A percentile compares a stretch with the other conserved stretches of the same genome.
Conservation (phyloP, 2,113 vertebrate genomes). For the Oenanthe oenanthe region DNA sequence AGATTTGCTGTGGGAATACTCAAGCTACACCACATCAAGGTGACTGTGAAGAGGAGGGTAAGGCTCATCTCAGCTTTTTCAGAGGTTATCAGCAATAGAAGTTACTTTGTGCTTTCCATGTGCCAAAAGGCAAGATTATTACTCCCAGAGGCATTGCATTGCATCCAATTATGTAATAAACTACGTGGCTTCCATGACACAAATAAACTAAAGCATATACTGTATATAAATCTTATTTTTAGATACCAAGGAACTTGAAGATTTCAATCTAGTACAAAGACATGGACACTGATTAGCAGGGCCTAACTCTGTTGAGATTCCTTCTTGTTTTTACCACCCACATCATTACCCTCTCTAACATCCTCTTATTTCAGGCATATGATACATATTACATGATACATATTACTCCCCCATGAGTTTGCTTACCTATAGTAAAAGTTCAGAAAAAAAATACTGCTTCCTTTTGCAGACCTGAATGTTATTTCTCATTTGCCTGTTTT, state of each 20-base stretch:
- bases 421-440: not conserved
- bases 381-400: fast-evolving
- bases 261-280: not conserved
- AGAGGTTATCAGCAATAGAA: not conserved
- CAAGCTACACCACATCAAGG: not conserved
- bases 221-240: not conserved
- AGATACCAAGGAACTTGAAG: not conserved
- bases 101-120: not conserved
- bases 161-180: not conserved
- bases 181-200: not conserved
- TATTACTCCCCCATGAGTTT: not conserved
- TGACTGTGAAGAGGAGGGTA: not conserved
- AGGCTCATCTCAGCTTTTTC: not conserved
- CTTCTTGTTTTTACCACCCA: not conserved
- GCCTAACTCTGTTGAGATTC: not conserved
- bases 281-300: not conserved
- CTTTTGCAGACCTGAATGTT: not conserved
- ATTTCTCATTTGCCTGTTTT: not conserved
- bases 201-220: not conserved
- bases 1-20: not conserved
- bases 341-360: not conserved
- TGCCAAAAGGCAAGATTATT: not conserved
- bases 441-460: not conserved
- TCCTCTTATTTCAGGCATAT: not conserved
- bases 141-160: not conserved